phyloP scores from a whole-genome alignment of 2,113 vertebrate species.

The Echinops telfairi region DNA sequence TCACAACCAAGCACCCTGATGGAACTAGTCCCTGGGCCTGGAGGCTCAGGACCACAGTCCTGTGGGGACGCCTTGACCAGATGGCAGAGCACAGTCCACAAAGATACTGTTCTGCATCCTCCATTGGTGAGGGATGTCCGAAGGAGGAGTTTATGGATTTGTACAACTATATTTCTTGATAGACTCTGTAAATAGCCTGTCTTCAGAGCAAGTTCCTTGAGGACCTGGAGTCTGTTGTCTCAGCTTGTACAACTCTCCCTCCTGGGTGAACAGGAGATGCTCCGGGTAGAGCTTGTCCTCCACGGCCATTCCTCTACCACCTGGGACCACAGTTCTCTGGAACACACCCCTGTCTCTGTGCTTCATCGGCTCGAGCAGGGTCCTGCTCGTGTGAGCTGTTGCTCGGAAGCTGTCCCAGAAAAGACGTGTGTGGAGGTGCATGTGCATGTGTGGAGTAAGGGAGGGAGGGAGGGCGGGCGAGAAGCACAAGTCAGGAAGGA shows the following conservation, averaged over 20 bases:
- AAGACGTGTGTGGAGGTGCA: too few relatives aligned
- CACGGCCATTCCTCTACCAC: neutral
- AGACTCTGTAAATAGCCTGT: neutral
- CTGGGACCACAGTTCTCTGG: neutral
- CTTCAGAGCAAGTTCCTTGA: neutral
- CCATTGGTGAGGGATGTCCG: too few relatives aligned
- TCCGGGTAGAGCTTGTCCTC: too few relatives aligned
- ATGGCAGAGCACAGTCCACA: too few relatives aligned
- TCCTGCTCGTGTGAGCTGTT: neutral
- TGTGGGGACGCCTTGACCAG: too few relatives aligned
- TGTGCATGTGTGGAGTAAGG: too few relatives aligned
- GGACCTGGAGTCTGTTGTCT: neutral
- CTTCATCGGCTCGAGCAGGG: neutral
- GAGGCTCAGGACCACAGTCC: too few relatives aligned
- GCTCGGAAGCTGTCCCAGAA: neutral
- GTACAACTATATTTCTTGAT: neutral
- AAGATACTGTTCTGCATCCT: too few relatives aligned
- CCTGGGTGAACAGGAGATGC: neutral
- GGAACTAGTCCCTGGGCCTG: too few relatives aligned
- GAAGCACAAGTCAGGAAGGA: neutral
- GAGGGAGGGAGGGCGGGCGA: accelerated
- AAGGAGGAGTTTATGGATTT: too few relatives aligned
- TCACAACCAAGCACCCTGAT: too few relatives aligned
- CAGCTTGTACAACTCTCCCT: neutral
- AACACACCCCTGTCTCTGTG: neutral